Evolutionary conservation across 2,888 invertebrate genomes (phyloP).

Genomic region (Plebejus argus): DNA sequence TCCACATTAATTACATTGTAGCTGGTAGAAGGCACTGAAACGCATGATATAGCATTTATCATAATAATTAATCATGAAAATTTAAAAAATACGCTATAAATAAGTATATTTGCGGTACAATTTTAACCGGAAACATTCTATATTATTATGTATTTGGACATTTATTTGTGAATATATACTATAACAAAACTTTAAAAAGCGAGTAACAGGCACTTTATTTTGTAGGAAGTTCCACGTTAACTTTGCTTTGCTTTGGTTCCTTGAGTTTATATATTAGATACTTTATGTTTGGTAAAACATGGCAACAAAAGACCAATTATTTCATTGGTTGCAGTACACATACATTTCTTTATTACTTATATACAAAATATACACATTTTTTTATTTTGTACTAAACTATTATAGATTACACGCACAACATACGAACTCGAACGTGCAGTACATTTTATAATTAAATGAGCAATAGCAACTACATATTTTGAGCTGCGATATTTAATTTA

Average conservation of each 20-base stretch:
- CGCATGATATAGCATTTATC: not conserved
- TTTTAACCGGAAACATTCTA: slow-evolving; percentile 1
- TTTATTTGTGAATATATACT: slow-evolving; percentile 29
- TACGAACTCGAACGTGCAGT: slow-evolving; percentile 11
- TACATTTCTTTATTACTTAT: slow-evolving; percentile 10
- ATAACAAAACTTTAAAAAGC: slow-evolving; percentile 28
- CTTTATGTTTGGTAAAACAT: slow-evolving; percentile 20
- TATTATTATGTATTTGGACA: slow-evolving; percentile 12
- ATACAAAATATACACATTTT: slow-evolving; percentile 27
- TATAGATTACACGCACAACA: slow-evolving; percentile 16
- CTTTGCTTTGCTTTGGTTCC: slow-evolving; percentile 26
- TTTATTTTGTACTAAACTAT: slow-evolving; percentile 28
- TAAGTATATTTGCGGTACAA: slow-evolving; percentile 2
- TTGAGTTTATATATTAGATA: not conserved
- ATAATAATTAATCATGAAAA: not conserved
- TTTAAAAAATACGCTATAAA: not conserved
- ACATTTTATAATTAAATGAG: slow-evolving; percentile 28
- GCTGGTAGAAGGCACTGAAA: slow-evolving; percentile 21
- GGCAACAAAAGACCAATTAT: slow-evolving; percentile 28
- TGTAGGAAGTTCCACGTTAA: slow-evolving; percentile 37
- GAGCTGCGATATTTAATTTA: slow-evolving; percentile 23
- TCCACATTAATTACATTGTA: not conserved
- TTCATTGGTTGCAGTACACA: slow-evolving; percentile 23
- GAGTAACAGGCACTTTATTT: slow-evolving; percentile 34
- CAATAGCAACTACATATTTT: slow-evolving; percentile 27